Evolutionary conservation across 1,140 invertebrate species (phyloP), one percentile per base, ranked within the genome.

Genomic region (Brachionus rubens): DNA sequence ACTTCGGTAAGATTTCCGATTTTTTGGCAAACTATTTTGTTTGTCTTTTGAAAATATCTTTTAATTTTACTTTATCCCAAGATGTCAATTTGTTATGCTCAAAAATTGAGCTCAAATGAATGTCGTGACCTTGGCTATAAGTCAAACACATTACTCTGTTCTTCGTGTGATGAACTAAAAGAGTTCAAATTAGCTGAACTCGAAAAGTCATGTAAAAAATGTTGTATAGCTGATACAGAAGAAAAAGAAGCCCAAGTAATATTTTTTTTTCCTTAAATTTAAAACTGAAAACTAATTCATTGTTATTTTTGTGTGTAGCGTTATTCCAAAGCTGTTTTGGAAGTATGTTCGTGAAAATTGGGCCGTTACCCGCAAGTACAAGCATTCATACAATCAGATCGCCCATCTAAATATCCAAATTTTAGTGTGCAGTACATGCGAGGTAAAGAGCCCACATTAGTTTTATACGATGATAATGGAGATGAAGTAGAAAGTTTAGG

Each of bases 301-400:
- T n/a, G n/a, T n/a, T n/a, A n/a, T n/a, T n/a, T n/a, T n/a, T n/a
- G n/a, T n/a, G n/a, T n/a, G n/a, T 46, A 82, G 81, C 88, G 88
- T 52, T 94, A 92, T 83, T 90, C 92, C 10, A 91, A 89, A 84
- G 93, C 93, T 14, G 88, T 92, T 54, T 84, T 96, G 28, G 91
- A 94, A 88, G 92, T 96, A 0, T 96, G 93, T 82, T 93, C 91
- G 77, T 96, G 94, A 84, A 96, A 96, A 87, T 94, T 95, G 86
- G 92, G 92, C 77, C 90, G 91, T 41, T 96, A 93, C 88, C 93
- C 94, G 52, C 94, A 96, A 87, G 94, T 96, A 80, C 91, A 95
- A 88, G 89, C 47, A 43, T 75, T 41, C 56, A 90, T 95, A 48
- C 94, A 93, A 83, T 92, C 92, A 85, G 91, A 94, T 76, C 85